Percentiles rank a stretch among this genome's conserved stretches.
Conservation (phyloP, 2,113 vertebrate species). For the Pachyramphus minor region DNA sequence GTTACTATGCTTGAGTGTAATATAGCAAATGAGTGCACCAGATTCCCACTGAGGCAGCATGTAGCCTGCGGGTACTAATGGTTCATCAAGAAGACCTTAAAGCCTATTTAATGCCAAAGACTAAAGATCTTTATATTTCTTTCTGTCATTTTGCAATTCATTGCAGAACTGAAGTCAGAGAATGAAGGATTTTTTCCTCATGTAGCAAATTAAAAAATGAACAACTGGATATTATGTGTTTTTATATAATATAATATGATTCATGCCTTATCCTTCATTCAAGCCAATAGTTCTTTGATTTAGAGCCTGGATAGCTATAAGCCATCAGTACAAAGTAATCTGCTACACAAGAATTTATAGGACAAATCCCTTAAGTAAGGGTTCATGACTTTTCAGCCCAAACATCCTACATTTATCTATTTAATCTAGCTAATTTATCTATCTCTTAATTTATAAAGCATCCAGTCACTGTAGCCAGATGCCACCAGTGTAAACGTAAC, state of each 20-base stretch:
- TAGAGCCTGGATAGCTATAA: constrained; percentile 19
- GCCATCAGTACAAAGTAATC: constrained; percentile 29
- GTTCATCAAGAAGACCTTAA: constrained; percentile 12
- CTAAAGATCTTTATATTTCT: not conserved
- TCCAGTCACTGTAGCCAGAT: not conserved
- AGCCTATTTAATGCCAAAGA: not conserved
- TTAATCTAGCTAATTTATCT: constrained; percentile 48
- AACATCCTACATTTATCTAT: constrained; percentile 12
- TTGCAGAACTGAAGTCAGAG: not conserved
- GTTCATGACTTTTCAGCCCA: not conserved
- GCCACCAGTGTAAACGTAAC: not conserved
- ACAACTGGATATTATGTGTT: not conserved
- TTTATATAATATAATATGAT: not conserved
- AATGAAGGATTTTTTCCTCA: not conserved
- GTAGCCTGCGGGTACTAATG: not conserved
- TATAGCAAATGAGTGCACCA: not conserved
- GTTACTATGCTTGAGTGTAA: not conserved
- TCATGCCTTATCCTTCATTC: not conserved
- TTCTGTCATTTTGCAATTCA: constrained; percentile 8
- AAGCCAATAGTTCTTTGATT: constrained; percentile 16
- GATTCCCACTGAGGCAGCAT: not conserved
- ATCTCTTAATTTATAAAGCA: not conserved
- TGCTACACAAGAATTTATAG: constrained; percentile 41
- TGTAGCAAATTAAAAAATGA: constrained; percentile 3
- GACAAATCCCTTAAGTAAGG: constrained; percentile 51